Evolutionary conservation across 1,140 invertebrate genomes (phyloP).

Genomic region (Nixonia krombeini): DNA sequence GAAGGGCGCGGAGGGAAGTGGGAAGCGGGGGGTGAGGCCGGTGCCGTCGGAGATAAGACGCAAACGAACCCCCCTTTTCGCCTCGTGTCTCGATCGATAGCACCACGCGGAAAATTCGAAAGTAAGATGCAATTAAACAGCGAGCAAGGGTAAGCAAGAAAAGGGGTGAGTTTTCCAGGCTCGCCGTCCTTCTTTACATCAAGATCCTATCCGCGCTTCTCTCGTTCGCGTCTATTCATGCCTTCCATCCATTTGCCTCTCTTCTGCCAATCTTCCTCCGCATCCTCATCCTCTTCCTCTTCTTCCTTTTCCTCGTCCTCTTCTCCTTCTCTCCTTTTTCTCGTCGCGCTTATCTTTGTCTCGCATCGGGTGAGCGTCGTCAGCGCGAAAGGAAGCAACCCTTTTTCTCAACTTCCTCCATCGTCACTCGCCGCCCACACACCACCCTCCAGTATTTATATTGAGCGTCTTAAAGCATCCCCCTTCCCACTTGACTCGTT

Average conservation of each 20-base stretch:
- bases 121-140: constrained; percentile 74
- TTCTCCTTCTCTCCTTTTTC: constrained; percentile 19
- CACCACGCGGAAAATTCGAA: constrained; percentile 73
- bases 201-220: constrained; percentile 19
- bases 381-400: constrained; percentile 70
- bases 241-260: constrained; percentile 44
- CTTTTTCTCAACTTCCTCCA: constrained; percentile 66
- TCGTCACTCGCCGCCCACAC: constrained; percentile 46
- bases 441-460: constrained; percentile 70
- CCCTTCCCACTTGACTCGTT: constrained; percentile 51
- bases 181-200: constrained; percentile 37
- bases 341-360: constrained; percentile 41
- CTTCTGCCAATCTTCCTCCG: constrained; percentile 33
- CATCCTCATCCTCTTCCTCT: constrained; percentile 18
- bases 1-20: constrained; percentile 51
- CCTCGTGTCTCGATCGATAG: constrained; percentile 70
- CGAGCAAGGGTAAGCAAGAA: constrained; percentile 72
- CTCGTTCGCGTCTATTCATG: constrained; percentile 47
- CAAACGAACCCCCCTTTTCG: constrained; percentile 67
- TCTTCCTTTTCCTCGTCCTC: constrained; percentile 5
- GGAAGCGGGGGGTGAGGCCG: constrained; percentile 44
- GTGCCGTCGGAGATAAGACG: constrained; percentile 71
- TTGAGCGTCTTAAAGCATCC: constrained; percentile 73
- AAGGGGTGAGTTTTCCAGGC: constrained; percentile 72
- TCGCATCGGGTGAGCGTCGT: constrained; percentile 58